Evolutionary conservation across 2,797 vertebrate genomes (phyloP).

Genomic region (Lacerta agilis): DNA sequence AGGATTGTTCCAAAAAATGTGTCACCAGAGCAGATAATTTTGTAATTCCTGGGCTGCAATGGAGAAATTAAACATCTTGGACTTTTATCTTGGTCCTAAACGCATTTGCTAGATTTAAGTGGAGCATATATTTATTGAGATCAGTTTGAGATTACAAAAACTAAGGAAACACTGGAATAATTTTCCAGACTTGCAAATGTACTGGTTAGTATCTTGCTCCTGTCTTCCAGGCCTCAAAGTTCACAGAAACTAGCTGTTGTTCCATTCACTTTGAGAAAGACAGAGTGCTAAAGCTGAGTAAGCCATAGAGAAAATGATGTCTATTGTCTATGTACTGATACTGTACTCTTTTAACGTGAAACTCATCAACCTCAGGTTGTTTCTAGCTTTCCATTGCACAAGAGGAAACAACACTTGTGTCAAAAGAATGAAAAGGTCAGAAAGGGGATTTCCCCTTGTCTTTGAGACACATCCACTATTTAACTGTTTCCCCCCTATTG

Average conservation of each 20-base stretch:
- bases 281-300: not conserved
- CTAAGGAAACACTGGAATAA: not conserved
- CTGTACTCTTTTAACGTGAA: not conserved
- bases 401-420: not conserved
- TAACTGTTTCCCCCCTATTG: not conserved
- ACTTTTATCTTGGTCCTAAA: not conserved
- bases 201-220: not conserved
- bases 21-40: not conserved
- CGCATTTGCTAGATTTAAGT: not conserved
- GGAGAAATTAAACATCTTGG: not conserved
- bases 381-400: not conserved
- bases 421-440: not conserved
- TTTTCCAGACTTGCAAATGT: not conserved
- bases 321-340: not conserved
- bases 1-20: not conserved
- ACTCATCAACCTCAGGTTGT: not conserved
- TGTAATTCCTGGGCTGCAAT: not conserved
- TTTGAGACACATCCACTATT: not conserved
- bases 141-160: not conserved
- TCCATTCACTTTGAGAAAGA: slow-evolving; percentile 1
- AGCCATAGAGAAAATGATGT: not conserved
- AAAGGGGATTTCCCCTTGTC: not conserved
- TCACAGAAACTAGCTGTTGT: not conserved
- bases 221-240: not conserved
- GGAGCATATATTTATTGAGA: not conserved